Evolutionary conservation across 92 coral and sea anemone species (phyloP).

Genomic region (Phymanthus crucifer): DNA sequence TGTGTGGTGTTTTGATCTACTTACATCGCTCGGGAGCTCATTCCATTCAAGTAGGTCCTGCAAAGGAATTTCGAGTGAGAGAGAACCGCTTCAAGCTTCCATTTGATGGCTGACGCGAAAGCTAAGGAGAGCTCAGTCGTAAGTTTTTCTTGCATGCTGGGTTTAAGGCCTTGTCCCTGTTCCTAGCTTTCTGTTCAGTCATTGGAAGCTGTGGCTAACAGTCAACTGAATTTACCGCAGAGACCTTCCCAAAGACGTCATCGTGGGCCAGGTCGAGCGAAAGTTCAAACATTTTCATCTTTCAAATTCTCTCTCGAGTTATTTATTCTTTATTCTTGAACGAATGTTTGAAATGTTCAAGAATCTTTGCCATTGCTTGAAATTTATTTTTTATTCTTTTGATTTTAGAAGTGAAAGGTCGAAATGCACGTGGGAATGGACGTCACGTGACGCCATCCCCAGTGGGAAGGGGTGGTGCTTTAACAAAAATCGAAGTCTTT

Average conservation of each 20-base stretch:
- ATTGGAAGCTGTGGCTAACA: not conserved
- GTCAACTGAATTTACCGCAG: not conserved
- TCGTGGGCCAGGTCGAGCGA: slow-evolving; percentile 1
- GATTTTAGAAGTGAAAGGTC: not conserved
- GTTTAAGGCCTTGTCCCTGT: slow-evolving; percentile 12
- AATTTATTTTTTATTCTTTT: not conserved
- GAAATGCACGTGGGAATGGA: no score
- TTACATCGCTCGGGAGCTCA: not conserved
- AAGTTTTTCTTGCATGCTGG: slow-evolving; percentile 1
- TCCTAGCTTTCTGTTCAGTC: slow-evolving; percentile 12
- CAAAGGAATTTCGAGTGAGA: not conserved
- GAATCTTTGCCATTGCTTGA: not conserved
- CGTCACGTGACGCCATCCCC: not conserved
- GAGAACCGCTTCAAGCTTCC: slow-evolving; percentile 1
- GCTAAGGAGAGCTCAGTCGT: slow-evolving; percentile 7
- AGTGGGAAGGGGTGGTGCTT: not conserved
- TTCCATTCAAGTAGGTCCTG: slow-evolving; percentile 3
- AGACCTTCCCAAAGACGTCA: slow-evolving; percentile 13
- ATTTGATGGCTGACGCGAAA: not conserved
- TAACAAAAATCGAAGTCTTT: not conserved
- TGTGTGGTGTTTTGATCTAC: not conserved
- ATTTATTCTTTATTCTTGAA: not conserved
- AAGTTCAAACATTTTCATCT: slow-evolving; percentile 1
- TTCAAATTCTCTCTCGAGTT: not conserved
- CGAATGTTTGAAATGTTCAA: not conserved